Evolutionary conservation across 2,888 invertebrate species (phyloP).

Genomic region (Exephanes ischioxanthus): DNA sequence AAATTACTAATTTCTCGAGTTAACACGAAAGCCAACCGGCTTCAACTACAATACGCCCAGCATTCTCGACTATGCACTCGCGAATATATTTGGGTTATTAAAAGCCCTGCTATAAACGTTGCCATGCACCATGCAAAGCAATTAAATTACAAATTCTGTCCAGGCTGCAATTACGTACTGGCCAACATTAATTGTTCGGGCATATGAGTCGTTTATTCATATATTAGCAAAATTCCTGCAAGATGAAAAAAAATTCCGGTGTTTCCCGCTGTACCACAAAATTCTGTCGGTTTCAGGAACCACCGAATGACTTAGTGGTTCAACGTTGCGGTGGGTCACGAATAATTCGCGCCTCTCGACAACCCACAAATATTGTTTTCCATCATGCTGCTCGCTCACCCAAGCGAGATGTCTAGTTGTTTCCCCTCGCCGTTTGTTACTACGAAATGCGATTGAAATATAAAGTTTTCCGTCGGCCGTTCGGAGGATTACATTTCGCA

Average conservation of each 20-base stretch:
- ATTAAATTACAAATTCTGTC: not conserved
- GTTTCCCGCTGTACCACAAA: constrained; percentile 14
- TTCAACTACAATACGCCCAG: not conserved
- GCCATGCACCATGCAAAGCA: not conserved
- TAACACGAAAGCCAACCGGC: not conserved
- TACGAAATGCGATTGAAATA: constrained; percentile 75
- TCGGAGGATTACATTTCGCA: constrained; percentile 80
- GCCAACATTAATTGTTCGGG: constrained; percentile 21
- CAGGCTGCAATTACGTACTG: not conserved
- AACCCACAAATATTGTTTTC: constrained; percentile 63
- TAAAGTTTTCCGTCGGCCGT: constrained; percentile 72
- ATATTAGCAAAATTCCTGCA: constrained; percentile 47
- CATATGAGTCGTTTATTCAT: constrained; percentile 40
- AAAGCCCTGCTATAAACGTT: not conserved
- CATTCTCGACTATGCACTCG: not conserved
- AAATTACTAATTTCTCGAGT: not conserved
- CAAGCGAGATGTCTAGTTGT: not conserved
- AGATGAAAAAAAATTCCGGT: constrained; percentile 33
- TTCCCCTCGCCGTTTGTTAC: constrained; percentile 71
- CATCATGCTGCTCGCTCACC: constrained; percentile 32
- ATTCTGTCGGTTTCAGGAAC: constrained; percentile 21
- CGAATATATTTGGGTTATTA: not conserved
- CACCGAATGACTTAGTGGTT: constrained; percentile 1
- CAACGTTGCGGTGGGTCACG: constrained; percentile 3
- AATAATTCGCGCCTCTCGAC: constrained; percentile 30